Conservation (phyloP, 2,888 invertebrate genomes). For the Scaptodrosophila latifasciaeformis region DNA sequence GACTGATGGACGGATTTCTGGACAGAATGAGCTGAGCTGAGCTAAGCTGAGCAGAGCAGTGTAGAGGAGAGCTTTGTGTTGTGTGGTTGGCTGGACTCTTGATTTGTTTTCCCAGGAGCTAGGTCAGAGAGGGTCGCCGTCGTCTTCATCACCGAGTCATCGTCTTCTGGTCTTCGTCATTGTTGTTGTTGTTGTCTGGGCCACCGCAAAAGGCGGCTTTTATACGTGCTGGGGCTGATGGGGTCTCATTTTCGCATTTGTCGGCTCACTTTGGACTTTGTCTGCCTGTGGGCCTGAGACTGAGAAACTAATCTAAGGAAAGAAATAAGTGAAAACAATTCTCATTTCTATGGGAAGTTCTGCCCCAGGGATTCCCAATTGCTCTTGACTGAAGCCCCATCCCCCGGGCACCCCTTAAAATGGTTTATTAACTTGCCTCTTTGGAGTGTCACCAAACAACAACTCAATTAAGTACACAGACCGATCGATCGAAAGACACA, state of each 20-base stretch:
- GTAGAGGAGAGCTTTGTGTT: no score
- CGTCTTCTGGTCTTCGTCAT: no score
- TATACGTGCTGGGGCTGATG: background rate
- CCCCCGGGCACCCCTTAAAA: no score
- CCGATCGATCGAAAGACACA: no score
- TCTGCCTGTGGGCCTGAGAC: background rate
- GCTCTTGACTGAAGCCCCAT: no score
- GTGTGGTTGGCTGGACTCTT: no score
- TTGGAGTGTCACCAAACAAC: slow-evolving; percentile 34
- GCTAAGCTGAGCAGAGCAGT: no score
- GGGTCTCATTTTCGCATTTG: background rate
- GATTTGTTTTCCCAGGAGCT: slow-evolving; percentile 1
- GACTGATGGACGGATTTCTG: background rate
- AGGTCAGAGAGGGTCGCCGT: background rate
- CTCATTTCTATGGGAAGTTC: no score
- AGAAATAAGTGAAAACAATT: no score
- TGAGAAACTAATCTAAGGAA: background rate
- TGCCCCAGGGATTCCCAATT: no score
- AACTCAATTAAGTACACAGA: slow-evolving; percentile 62
- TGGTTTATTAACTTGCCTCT: background rate
- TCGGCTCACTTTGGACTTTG: background rate
- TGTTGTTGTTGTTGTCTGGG: no score
- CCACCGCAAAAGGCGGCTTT: background rate
- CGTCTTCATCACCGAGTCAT: no score
- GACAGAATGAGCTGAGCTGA: background rate